phyloP scores from a whole-genome alignment of 2,888 invertebrate genomes.

The Cephonodes hylas region DNA sequence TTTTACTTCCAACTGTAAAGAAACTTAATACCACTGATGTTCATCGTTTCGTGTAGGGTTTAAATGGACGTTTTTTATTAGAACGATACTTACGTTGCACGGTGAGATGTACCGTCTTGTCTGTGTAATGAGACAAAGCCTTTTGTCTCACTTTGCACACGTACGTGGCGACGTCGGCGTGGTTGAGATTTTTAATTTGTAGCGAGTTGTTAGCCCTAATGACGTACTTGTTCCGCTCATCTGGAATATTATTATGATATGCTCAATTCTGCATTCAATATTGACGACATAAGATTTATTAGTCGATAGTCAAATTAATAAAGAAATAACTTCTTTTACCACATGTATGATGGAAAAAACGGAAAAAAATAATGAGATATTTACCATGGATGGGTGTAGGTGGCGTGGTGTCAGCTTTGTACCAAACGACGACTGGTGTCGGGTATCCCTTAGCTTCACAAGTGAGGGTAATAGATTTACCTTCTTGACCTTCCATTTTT shows the following conservation, averaged over 20 bases:
- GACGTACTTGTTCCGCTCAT: constrained; percentile 51
- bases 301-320: too few relatives aligned
- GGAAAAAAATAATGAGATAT: not conserved
- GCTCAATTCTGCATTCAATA: not conserved
- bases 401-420: constrained; percentile 43
- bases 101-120: constrained; percentile 55
- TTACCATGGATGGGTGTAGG: constrained; percentile 27
- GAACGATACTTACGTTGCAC: constrained; percentile 64
- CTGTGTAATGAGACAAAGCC: constrained; percentile 58
- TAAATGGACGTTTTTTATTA: not conserved
- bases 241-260: constrained; percentile 30
- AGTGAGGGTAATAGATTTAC: constrained; percentile 48
- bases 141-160: constrained; percentile 69
- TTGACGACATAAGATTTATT: not conserved
- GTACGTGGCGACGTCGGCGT: constrained; percentile 62
- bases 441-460: constrained; percentile 67
- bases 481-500: constrained; percentile 55
- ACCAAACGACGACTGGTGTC: constrained; percentile 64
- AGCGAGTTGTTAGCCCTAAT: constrained; percentile 49
- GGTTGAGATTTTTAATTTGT: constrained; percentile 62
- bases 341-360: too few relatives aligned
- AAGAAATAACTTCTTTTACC: too few relatives aligned
- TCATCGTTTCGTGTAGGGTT: not conserved
- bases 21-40: not conserved
- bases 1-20: not conserved